Base-by-base conservation (phyloP, 1,140 invertebrate species). In the Caenorhabditis remanei region DNA sequence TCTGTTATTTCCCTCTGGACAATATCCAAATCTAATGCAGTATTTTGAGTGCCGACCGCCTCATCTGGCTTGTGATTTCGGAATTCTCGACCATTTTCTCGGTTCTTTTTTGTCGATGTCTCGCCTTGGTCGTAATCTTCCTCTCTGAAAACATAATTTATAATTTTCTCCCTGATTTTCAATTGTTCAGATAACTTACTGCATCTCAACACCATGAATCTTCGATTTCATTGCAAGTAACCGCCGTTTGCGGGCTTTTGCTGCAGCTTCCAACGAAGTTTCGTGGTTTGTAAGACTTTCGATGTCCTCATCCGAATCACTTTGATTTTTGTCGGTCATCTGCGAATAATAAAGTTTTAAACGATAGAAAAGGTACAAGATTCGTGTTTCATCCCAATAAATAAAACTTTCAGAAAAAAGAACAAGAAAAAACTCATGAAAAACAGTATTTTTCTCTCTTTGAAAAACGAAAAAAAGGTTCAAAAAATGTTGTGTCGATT, bases 201-300 rank as follows among this genome's bases (percentile, higher is more conserved):
- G n/a, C 86, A 87, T 87, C 53, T 87, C 86, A 14, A 87, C 48
- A 7, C 86, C 86, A 55, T 87, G 86, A 53, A 87, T 83, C 46
- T 87, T 87, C 16, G 86, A 83, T 48, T 87, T 87, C 86, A 87
- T 83, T n/a, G 75, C 86, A 24, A 87, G 21, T 32, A 87, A 71
- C 41, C 86, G 48, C n/a, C 86, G 24, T 67, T 87, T 87, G 14
- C 86, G n/a, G 19, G 86, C 86, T 43, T 79, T 82, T 14, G 86
- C 86, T 1, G 86, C 86, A 8, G 75, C 50, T 40, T 87, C 86
- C 21, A 84, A 19, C 24, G 55, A 61, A 9, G 71, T 79, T 79
- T 79, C 71, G 46, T 79, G 71, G 14, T 79, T 79, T 9, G 71
- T 79, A 14, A 79, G 71, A 53, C 71, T 79, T 13, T 79, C 71